Conservation (phyloP, 2,113 vertebrate species). For the Chaetodon trifascialis region DNA sequence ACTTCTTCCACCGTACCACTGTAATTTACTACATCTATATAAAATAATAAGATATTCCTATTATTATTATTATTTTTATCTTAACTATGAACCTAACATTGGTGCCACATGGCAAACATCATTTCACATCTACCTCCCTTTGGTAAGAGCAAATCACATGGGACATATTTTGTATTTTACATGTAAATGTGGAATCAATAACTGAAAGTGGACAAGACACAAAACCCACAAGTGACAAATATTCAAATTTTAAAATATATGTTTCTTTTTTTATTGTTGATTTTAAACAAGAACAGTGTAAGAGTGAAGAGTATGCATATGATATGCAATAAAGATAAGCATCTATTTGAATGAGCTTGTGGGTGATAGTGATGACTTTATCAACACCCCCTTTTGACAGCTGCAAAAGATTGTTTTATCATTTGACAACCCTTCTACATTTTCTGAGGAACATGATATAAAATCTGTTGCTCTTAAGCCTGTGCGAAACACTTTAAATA, state of each 20-base stretch:
- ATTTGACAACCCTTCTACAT: background rate
- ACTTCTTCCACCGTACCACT: no score
- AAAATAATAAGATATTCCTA: background rate
- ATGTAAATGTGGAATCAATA: no score
- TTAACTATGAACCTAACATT: background rate
- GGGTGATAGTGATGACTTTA: background rate
- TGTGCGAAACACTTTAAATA: background rate
- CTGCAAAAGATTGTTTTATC: background rate
- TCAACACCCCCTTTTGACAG: background rate
- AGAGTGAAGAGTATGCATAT: background rate
- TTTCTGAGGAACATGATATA: background rate
- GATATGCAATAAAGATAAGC: background rate
- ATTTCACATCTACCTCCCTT: background rate
- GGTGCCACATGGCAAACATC: background rate
- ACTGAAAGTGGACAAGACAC: background rate
- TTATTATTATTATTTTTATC: no score
- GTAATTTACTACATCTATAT: background rate
- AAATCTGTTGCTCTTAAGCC: slow-evolving; percentile 13
- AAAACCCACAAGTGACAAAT: no score
- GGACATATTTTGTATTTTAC: background rate
- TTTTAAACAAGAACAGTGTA: background rate
- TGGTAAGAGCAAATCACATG: background rate
- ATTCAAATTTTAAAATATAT: no score
- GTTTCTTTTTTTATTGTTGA: background rate
- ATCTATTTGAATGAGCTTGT: background rate